Evolutionary conservation across 1,140 invertebrate species (phyloP).

Genomic region (Drusus annulatus): DNA sequence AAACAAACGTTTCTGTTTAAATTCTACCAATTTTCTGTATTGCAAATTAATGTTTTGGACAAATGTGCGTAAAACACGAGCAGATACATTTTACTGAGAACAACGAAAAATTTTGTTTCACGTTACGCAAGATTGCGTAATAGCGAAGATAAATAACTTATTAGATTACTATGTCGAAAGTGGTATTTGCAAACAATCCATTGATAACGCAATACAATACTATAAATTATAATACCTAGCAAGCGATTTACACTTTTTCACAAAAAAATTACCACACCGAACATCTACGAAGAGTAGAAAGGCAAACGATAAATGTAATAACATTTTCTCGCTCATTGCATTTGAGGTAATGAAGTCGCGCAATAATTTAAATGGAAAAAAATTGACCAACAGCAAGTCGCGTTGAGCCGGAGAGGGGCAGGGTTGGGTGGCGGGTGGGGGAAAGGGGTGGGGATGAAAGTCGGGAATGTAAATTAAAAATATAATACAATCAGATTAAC

Average conservation of each 20-base stretch:
- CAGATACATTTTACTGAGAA: no score
- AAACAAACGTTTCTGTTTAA: no score
- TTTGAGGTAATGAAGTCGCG: constrained; percentile 17
- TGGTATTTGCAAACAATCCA: no score
- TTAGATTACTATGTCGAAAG: no score
- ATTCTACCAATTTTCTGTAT: no score
- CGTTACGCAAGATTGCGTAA: no score
- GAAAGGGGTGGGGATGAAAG: not conserved
- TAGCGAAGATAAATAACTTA: no score
- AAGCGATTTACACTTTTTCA: not conserved
- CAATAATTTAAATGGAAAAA: constrained; percentile 29
- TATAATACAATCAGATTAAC: constrained; percentile 50
- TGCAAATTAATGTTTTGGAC: no score
- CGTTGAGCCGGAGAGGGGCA: not conserved
- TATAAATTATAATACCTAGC: no score
- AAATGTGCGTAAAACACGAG: no score
- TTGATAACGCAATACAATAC: no score
- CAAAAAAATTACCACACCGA: not conserved
- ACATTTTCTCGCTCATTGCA: constrained; percentile 1
- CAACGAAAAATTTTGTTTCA: no score
- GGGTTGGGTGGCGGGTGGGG: constrained; percentile 6
- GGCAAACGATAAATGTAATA: not conserved
- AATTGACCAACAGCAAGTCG: constrained; percentile 17
- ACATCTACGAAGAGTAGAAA: not conserved
- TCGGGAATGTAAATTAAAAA: constrained; percentile 46